A percentile compares a stretch with the other conserved stretches of the same genome.
Evolutionary conservation across 2,113 vertebrate genomes (phyloP).

Genomic region (Mungos mungo): DNA sequence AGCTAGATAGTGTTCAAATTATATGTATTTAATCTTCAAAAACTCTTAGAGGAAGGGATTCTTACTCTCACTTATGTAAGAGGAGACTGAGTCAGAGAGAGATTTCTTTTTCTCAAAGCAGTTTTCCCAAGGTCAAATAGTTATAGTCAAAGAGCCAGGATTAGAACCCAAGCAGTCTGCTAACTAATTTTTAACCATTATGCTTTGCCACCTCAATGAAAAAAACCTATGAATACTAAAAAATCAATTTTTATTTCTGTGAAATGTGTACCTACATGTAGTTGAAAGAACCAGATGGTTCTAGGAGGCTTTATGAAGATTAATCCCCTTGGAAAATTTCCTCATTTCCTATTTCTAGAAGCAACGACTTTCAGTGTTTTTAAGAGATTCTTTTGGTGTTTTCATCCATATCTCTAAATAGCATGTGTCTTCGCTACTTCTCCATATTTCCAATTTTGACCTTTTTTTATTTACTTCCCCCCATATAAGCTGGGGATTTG

Average conservation of each 20-base stretch:
- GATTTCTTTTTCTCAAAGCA: background rate
- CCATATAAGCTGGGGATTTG: background rate
- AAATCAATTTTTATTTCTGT: background rate
- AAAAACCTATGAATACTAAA: background rate
- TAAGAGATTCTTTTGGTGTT: background rate
- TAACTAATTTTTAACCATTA: background rate
- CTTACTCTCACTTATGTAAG: background rate
- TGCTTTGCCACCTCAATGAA: background rate
- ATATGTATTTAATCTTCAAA: background rate
- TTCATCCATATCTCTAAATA: background rate
- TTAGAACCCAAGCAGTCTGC: background rate
- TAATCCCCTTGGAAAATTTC: background rate
- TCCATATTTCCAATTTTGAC: background rate
- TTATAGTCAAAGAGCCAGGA: background rate
- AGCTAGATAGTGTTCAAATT: background rate
- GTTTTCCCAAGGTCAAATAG: background rate
- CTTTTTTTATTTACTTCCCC: background rate
- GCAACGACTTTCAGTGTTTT: background rate
- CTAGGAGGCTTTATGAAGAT: background rate
- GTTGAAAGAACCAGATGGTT: background rate
- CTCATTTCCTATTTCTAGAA: background rate
- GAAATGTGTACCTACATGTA: background rate
- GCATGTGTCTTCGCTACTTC: background rate
- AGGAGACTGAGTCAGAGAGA: background rate
- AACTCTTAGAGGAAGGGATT: background rate